Evolutionary conservation across 2,113 vertebrate genomes (phyloP).

Genomic region (Seriola quinqueradiata): DNA sequence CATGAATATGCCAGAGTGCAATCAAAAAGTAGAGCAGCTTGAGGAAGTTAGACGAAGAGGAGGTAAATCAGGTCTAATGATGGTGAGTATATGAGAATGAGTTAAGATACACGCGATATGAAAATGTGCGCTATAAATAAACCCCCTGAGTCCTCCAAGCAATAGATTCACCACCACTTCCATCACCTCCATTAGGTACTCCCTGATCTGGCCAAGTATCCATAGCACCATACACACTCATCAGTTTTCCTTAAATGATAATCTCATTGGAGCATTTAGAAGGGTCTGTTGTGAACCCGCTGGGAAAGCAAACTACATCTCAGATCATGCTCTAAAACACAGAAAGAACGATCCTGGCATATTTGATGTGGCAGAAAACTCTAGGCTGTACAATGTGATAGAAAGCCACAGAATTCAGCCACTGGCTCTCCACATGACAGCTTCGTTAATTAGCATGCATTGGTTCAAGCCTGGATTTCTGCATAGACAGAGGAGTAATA

Average conservation of each 20-base stretch:
- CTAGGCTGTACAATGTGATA: neutral
- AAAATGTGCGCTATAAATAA: constrained; percentile 62
- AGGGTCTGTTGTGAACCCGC: constrained; percentile 23
- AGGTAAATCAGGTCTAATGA: constrained; percentile 16
- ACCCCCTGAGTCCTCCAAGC: constrained; percentile 43
- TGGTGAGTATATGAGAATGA: constrained; percentile 15
- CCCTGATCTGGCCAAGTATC: constrained; percentile 51
- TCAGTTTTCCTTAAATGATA: constrained; percentile 71
- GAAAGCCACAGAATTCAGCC: constrained; percentile 41
- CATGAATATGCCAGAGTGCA: neutral
- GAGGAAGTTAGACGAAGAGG: neutral
- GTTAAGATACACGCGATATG: constrained; percentile 10
- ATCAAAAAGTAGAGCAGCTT: neutral
- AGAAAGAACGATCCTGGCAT: neutral
- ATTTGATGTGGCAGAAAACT: constrained; percentile 45
- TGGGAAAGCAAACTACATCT: constrained; percentile 36
- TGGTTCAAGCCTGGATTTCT: constrained; percentile 55
- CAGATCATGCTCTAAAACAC: neutral
- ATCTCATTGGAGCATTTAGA: constrained; percentile 53
- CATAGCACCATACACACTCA: constrained; percentile 46
- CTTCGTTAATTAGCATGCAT: constrained; percentile 61
- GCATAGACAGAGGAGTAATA: constrained; percentile 40
- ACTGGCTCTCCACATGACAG: constrained; percentile 44
- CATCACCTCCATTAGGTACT: constrained; percentile 61
- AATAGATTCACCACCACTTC: constrained; percentile 43